Percentiles rank a stretch among this genome's conserved stretches.
phyloP scores from a whole-genome alignment of 92 coral and sea anemone genomes.

The Parazoanthus swiftii region DNA sequence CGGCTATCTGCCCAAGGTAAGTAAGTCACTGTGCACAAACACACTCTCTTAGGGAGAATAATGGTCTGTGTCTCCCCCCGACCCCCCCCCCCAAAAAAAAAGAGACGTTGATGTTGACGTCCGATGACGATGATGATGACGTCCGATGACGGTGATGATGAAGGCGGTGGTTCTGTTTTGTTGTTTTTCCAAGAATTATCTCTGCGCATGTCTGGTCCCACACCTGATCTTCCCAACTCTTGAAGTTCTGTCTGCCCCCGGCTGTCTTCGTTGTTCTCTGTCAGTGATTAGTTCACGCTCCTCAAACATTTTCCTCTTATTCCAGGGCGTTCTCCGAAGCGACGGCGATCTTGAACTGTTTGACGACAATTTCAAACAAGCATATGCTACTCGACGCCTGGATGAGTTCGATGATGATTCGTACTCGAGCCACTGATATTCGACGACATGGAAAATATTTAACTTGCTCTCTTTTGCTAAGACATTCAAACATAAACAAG shows the following conservation, averaged over 20 bases:
- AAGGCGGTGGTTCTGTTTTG: no score
- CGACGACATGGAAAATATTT: not conserved
- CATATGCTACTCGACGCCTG: slow-evolving; percentile 74
- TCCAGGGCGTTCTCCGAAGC: slow-evolving; percentile 94
- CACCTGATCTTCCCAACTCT: no score
- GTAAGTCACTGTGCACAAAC: not conserved
- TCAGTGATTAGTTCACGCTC: not conserved
- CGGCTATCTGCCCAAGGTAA: slow-evolving; percentile 96
- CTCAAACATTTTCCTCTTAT: slow-evolving; percentile 5
- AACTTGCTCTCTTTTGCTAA: not conserved
- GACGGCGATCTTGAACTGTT: slow-evolving; percentile 85
- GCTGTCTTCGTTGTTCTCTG: not conserved
- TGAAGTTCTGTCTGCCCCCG: no score
- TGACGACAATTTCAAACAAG: slow-evolving; percentile 82
- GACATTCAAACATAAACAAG: not conserved
- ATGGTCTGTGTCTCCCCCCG: no score
- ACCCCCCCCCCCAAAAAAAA: no score
- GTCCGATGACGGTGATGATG: no score
- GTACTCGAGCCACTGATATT: slow-evolving; percentile 54
- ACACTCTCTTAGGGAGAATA: no score
- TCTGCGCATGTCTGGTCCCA: no score
- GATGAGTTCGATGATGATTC: slow-evolving; percentile 91
- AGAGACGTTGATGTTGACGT: no score
- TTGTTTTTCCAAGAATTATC: no score
- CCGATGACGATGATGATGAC: no score